phyloP scores from a whole-genome alignment of 2,888 invertebrate species.

The Tolmerus cingulatus region DNA sequence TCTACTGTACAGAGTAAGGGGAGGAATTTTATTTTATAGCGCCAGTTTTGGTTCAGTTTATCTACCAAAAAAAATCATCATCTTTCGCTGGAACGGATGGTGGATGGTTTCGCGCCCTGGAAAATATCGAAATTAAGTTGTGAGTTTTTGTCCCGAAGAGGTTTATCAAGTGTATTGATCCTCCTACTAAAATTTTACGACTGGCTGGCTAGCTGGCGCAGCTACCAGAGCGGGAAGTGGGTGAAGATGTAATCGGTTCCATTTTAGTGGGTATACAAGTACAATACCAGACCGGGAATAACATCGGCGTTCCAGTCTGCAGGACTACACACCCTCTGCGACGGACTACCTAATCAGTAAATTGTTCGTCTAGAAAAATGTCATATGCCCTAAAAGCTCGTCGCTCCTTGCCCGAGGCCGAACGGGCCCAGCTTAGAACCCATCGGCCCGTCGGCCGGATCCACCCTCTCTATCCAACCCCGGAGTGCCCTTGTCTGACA shows the following conservation, averaged over 20 bases:
- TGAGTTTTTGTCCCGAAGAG: background rate
- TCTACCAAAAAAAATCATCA: background rate
- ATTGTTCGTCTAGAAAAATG: conserved; percentile 27
- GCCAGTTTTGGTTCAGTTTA: conserved; percentile 6
- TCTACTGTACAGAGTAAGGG: background rate
- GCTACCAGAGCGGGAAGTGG: background rate
- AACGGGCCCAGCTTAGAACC: background rate
- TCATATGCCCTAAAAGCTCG: background rate
- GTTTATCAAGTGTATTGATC: conserved; percentile 27
- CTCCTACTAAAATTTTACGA: conserved; percentile 2
- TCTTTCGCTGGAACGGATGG: background rate
- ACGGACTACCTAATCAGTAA: conserved; percentile 3
- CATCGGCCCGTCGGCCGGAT: background rate
- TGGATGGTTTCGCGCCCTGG: background rate
- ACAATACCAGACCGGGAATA: background rate
- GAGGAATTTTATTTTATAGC: conserved; percentile 7
- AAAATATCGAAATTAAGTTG: conserved; percentile 26
- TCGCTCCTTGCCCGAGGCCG: background rate
- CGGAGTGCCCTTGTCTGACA: background rate
- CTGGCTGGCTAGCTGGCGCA: background rate
- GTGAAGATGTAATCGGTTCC: conserved; percentile 11
- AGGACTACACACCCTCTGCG: background rate
- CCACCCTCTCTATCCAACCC: background rate
- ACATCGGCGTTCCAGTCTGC: background rate
- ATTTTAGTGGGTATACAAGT: background rate